Evolutionary conservation across 2,888 invertebrate species (phyloP).

Genomic region (Rotaria magnacalcarata): DNA sequence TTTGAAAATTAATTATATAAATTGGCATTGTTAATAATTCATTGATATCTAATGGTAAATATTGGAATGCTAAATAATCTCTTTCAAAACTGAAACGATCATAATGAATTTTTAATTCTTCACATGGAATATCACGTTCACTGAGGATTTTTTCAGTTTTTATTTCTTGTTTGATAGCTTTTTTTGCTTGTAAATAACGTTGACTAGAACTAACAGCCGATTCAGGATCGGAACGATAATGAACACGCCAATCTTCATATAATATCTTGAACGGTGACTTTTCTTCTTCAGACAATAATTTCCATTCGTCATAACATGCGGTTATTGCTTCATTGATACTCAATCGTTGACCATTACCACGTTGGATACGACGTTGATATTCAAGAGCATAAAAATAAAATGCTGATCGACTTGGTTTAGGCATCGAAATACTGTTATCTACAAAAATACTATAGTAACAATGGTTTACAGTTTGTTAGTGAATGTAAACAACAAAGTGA

Average conservation of each 20-base stretch:
- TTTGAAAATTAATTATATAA: conserved; percentile 28
- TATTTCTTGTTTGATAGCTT: background rate
- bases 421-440: background rate
- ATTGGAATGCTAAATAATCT: conserved; percentile 27
- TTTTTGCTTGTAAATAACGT: background rate
- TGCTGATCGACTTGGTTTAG: conserved; percentile 28
- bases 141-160: conserved; percentile 7
- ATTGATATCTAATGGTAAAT: conserved; percentile 32
- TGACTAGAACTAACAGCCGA: background rate
- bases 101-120: conserved; percentile 36
- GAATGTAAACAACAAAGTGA: too few relatives aligned
- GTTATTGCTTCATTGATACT: conserved; percentile 1
- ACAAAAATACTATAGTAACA: background rate
- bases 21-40: conserved; percentile 34
- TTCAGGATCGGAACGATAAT: conserved; percentile 24
- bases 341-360: background rate
- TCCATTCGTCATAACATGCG: conserved; percentile 36
- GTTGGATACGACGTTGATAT: background rate
- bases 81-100: conserved; percentile 11
- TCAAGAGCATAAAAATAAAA: conserved; percentile 35
- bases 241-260: conserved; percentile 33
- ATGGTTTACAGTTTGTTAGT: too few relatives aligned
- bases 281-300: background rate
- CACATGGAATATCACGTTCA: conserved; percentile 34
- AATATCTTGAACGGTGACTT: background rate